These are phyloP conservation scores for Phalacrocorax aristotelis DNA, from an alignment of 2,113 vertebrate species.

Conservation along the genomic window DNA sequence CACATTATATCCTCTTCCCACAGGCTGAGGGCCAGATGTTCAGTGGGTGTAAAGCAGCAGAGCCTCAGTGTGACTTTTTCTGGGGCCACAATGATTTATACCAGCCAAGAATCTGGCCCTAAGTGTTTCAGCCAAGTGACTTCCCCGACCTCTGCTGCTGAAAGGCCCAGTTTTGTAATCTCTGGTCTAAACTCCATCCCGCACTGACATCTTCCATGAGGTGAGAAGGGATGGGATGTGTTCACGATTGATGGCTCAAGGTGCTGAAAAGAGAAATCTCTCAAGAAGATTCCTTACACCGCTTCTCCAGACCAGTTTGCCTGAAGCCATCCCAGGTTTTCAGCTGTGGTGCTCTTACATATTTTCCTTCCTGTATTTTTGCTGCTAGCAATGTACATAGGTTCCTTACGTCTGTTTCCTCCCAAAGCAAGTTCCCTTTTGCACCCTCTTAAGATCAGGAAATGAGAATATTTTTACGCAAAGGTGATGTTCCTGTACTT, in stretches of 20 bases:
- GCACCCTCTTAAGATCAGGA: not conserved
- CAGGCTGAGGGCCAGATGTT: conserved; percentile 40
- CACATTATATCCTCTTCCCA: conserved; percentile 43
- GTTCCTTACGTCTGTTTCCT: not conserved
- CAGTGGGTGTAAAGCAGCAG: not conserved
- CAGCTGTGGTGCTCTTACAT: not conserved
- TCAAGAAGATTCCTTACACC: not conserved
- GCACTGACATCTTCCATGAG: fast-evolving
- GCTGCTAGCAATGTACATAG: not conserved
- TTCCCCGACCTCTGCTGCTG: not conserved
- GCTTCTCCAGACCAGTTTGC: not conserved
- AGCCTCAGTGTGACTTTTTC: not conserved
- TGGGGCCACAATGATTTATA: not conserved
- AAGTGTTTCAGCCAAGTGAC: not conserved
- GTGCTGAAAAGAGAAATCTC: not conserved
- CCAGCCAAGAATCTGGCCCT: not conserved
- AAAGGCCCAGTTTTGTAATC: not conserved
- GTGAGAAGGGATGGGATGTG: not conserved
- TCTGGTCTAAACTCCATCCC: not conserved
- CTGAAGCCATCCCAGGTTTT: not conserved
- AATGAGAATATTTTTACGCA: not conserved
- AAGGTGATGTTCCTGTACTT: not conserved
- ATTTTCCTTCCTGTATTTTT: not conserved
- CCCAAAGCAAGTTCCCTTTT: not conserved
- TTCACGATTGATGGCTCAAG: not conserved